phyloP scores from a whole-genome alignment of 2,888 invertebrate genomes.

The Hetaerina titia region DNA sequence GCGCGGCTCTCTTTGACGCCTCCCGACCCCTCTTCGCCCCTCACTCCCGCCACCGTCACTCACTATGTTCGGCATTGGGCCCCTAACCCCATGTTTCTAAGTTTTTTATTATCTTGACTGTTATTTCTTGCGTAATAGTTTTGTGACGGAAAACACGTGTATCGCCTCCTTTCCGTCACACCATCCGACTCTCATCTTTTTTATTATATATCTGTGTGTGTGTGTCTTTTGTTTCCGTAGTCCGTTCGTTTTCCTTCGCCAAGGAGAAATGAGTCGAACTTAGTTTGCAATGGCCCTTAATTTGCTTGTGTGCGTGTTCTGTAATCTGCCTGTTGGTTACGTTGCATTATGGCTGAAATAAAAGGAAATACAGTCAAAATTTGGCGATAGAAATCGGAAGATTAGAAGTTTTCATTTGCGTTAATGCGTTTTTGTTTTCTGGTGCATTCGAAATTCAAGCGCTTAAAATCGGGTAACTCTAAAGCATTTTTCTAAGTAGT shows the following conservation, averaged over 20 bases:
- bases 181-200: background rate
- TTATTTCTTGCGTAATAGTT: background rate
- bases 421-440: background rate
- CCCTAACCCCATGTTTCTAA: background rate
- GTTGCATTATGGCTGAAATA: background rate
- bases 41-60: background rate
- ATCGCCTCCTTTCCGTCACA: background rate
- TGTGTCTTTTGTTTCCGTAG: background rate
- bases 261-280: background rate
- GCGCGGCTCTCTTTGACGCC: conserved; percentile 51
- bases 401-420: background rate
- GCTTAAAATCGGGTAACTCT: background rate
- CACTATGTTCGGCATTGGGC: background rate
- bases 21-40: background rate
- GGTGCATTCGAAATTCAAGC: background rate
- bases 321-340: background rate
- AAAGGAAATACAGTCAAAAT: background rate
- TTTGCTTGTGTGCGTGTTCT: background rate
- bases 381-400: background rate
- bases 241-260: background rate
- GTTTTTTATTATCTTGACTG: background rate
- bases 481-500: background rate
- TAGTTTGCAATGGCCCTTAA: background rate
- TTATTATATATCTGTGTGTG: background rate
- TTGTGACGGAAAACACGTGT: background rate